Base-by-base conservation (phyloP, 2,888 invertebrate species). In the Acanthacorydalis orientalis region DNA sequence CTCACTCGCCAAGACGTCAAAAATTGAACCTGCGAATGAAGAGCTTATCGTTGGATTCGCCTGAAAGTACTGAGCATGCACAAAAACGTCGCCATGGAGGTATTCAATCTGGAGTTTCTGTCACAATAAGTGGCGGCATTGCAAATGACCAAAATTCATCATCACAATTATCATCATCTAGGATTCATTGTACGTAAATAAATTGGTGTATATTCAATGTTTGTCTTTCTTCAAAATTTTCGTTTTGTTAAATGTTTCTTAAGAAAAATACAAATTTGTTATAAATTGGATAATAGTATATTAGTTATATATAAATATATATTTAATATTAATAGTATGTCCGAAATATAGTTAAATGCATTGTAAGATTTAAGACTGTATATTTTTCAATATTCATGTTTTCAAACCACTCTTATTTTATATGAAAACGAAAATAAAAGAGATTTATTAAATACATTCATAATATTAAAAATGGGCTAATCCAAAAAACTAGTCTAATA, bases 1-100 rank as follows among this genome's bases (percentile, higher is more conserved):
- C 91, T 58, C 92, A 93, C 70, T 93, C 92, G 68, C 93, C 93
- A 61, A 81, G 92, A 64, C 83, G 91, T 53, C 91, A 92, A 75
- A 89, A 92, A 74, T 76, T 95, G 70, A 92, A 93, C 73, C 80
- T 93, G 68, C 81, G 93, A 65, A 95, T 95, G 95, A 95, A 96
- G 78, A 92, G 92, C 65, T 79, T 95, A 59, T 95, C 93, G 52
- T 72, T 95, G 78, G 95, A 95, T 68, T 92, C 92, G 33, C 93
- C 93, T 53, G 95, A 95, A 68, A 88, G 88, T 58, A 82, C 87
- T 51, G 89, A 90, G 64, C 82, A 83, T 61, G 79, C 76, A 37
- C 80, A 83, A 59, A 73, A 88, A 58, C 75, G 88, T 41, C 77
- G 85, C 47, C 80, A 64, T 49, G 64, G 63, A 49, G 64, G 62